Evolutionary conservation across 2,797 vertebrate genomes (phyloP).

Genomic region (Lycodopsis pacificus): DNA sequence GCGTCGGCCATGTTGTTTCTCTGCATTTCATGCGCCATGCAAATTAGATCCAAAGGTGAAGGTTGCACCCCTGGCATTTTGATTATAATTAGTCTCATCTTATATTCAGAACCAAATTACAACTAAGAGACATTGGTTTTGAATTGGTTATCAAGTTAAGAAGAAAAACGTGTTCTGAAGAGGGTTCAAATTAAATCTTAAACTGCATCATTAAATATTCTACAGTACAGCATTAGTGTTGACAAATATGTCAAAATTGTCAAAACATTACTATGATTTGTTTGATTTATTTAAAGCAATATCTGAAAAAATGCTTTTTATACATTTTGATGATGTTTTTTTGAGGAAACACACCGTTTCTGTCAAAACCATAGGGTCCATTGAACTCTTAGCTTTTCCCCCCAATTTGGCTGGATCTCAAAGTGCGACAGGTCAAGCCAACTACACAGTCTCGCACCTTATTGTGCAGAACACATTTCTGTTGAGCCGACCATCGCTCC

Average conservation of each 20-base stretch:
- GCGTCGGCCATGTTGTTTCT: constrained; percentile 39
- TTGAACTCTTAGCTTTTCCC: constrained; percentile 4
- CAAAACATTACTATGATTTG: constrained; percentile 16
- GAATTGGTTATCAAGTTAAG: constrained; percentile 50
- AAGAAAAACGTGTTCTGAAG: constrained; percentile 36
- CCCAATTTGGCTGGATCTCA: constrained; percentile 7
- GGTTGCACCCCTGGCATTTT: constrained; percentile 56
- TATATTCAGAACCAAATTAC: constrained; percentile 60
- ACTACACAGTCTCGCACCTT: constrained; percentile 36
- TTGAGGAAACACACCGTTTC: background rate
- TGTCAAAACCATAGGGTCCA: background rate
- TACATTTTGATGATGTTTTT: background rate
- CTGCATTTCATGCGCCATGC: constrained; percentile 46
- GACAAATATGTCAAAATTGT: constrained; percentile 35
- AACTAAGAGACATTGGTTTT: constrained; percentile 52
- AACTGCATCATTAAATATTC: constrained; percentile 33
- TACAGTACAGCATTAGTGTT: constrained; percentile 6
- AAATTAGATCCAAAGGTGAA: constrained; percentile 55
- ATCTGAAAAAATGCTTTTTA: background rate
- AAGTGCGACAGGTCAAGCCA: constrained; percentile 34
- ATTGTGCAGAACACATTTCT: constrained; percentile 57
- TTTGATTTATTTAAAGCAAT: constrained; percentile 4
- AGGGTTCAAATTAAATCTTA: constrained; percentile 43
- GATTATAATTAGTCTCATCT: constrained; percentile 70
- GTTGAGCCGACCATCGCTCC: constrained; percentile 47